These are phyloP conservation scores for Clistopyga incitator DNA, from an alignment of 2,888 invertebrate species.

Conservation along the genomic window DNA sequence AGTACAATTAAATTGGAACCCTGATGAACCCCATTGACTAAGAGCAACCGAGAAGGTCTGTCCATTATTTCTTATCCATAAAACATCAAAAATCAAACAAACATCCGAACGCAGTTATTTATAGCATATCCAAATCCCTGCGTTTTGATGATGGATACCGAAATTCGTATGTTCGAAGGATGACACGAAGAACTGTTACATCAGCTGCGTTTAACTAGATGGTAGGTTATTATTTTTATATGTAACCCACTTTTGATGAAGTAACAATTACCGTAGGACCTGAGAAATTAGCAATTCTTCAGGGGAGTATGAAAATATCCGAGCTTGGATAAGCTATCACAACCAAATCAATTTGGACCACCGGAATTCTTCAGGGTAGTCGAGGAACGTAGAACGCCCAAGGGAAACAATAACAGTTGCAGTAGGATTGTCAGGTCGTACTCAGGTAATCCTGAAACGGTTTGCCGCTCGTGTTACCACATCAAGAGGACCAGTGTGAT, in stretches of 20 bases:
- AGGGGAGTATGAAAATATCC: too few species aligned
- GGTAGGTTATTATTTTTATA: too few species aligned
- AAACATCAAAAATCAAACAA: background rate
- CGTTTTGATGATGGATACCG: too few species aligned
- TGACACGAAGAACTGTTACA: too few species aligned
- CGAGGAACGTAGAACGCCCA: too few species aligned
- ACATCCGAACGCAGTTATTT: background rate
- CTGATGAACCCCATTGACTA: too few species aligned
- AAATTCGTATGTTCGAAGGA: background rate
- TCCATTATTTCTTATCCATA: background rate
- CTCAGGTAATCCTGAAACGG: conserved; percentile 58
- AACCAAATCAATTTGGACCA: background rate
- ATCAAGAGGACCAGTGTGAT: conserved; percentile 49
- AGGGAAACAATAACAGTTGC: conserved; percentile 28
- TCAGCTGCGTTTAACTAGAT: too few species aligned
- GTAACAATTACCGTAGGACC: too few species aligned
- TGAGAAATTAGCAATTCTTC: too few species aligned
- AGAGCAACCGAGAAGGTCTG: background rate
- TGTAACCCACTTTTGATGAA: too few species aligned
- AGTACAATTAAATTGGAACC: conserved; percentile 2
- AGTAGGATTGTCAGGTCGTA: conserved; percentile 37
- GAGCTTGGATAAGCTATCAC: too few species aligned
- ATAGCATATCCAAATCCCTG: too few species aligned
- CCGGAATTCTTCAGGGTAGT: background rate
- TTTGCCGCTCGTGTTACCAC: conserved; percentile 51